Conservation (phyloP, 2,888 invertebrate genomes). For the Scaptomyza parva region DNA sequence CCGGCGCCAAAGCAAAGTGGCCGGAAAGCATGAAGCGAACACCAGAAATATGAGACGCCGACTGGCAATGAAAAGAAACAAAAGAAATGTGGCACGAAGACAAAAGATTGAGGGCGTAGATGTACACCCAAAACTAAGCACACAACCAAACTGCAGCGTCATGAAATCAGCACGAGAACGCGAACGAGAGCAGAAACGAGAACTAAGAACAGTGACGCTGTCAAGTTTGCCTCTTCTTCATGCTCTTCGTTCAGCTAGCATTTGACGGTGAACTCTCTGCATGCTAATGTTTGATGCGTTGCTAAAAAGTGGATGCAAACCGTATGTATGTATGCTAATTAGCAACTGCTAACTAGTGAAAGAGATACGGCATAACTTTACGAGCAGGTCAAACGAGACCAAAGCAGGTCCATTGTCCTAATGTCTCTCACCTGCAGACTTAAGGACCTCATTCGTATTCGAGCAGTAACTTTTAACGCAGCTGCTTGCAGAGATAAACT, state of each 20-base stretch:
- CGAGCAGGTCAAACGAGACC: neutral
- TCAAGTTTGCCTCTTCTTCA: slow-evolving; percentile 38
- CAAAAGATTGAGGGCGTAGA: neutral
- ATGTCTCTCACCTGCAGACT: slow-evolving; percentile 44
- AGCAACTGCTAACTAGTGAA: slow-evolving; percentile 59
- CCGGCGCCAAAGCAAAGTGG: slow-evolving; percentile 63
- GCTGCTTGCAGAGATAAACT: slow-evolving; percentile 7
- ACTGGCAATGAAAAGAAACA: slow-evolving; percentile 3
- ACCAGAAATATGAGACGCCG: slow-evolving; percentile 26
- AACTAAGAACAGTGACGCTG: slow-evolving; percentile 47
- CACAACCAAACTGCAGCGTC: slow-evolving; percentile 58
- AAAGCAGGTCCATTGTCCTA: slow-evolving; percentile 11
- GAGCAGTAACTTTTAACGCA: neutral
- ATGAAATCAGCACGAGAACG: slow-evolving; percentile 33
- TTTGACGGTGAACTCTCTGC: neutral
- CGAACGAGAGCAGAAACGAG: neutral
- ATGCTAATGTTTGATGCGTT: slow-evolving; percentile 28
- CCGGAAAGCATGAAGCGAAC: slow-evolving; percentile 29
- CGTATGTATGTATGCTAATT: slow-evolving; percentile 77
- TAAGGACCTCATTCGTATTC: neutral
- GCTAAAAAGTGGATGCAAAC: slow-evolving; percentile 53
- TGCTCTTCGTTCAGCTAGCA: neutral
- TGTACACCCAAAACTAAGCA: slow-evolving; percentile 3
- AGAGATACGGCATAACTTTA: slow-evolving; percentile 21
- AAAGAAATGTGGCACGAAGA: neutral